Base-by-base conservation (phyloP, 2,888 invertebrate species). In the Apantesis nais region DNA sequence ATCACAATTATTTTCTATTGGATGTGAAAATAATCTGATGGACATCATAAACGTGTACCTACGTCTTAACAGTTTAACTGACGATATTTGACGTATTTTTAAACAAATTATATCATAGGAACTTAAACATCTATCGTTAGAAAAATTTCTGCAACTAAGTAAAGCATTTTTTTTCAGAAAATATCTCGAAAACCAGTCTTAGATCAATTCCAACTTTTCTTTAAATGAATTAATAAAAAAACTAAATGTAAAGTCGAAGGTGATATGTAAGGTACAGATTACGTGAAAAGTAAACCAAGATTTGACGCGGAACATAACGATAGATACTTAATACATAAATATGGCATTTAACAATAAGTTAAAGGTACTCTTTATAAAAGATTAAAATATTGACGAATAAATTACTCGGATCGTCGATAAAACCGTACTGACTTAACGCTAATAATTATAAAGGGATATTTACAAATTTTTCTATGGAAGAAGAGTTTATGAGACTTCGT, bases 401-500 rank as follows among this genome's bases (percentile, higher is more conserved):
- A 92, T 93, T 89, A 93, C 86, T 88, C 85, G 88, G 88, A 92
- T 93, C 93, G 92, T 91, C 93, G 89, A 89, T 90, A 90, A 90
- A 93, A 91, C 89, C 86, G 88, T 89, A 86, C 85, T 89, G 87
- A 86, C 91, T 92, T 80, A 80, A 72, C 58, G 48, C 78, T 82
- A 87, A 90, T 83, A 80, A 80, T 81, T 75, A 90, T 90, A 91
- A 92, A 91, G 90, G 88, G 90, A 90, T 95, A 95, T 95, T 92
- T 95, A 95, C 95, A 95, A 93, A 93, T 95, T 95, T 95, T 88
- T 89, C 95, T 95, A 95, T 95, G 94, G 94, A 95, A 94, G 94
- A 94, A 93, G 90, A 90, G 87, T 88, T 89, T 84, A 85, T 88
- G 85, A 87, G 89, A 90, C 84, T 86, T 89, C 92, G 89, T 85